Percentiles rank a stretch among this genome's conserved stretches.
These are phyloP conservation scores for Sinopyrophorus schimmeli DNA, from an alignment of 2,888 invertebrate genomes.

Conservation along the genomic window DNA sequence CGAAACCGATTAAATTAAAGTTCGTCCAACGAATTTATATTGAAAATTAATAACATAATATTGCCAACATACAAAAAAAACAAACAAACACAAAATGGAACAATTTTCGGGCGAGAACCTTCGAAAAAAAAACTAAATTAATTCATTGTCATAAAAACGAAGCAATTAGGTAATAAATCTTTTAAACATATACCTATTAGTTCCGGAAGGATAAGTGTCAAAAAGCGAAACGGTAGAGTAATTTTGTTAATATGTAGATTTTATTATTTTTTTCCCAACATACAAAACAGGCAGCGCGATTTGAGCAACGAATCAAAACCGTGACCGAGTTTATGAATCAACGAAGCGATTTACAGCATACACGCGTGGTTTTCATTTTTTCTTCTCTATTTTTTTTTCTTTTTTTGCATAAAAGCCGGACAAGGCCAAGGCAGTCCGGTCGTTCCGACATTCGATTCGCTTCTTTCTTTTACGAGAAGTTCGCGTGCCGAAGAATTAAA, in stretches of 20 bases:
- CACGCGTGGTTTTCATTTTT: constrained; percentile 16
- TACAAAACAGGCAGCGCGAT: constrained; percentile 6
- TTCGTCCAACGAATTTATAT: too few relatives aligned
- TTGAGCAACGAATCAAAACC: constrained; percentile 20
- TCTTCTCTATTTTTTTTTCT: neutral
- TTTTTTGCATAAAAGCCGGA: constrained; percentile 8
- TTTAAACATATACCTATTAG: constrained; percentile 6
- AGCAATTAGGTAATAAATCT: constrained; percentile 14
- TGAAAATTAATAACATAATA: too few relatives aligned
- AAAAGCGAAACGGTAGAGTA: constrained; percentile 23
- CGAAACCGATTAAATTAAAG: too few relatives aligned
- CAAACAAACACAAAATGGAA: too few relatives aligned
- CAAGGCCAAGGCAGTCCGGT: constrained; percentile 21
- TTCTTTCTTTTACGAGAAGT: too few relatives aligned
- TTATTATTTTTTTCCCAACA: constrained; percentile 5
- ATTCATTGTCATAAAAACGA: constrained; percentile 7
- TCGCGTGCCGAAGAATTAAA: too few relatives aligned
- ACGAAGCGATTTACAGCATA: constrained; percentile 3
- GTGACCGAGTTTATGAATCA: constrained; percentile 15
- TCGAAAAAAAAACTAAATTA: neutral
- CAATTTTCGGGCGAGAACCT: too few relatives aligned
- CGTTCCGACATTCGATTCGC: neutral
- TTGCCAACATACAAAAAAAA: too few relatives aligned
- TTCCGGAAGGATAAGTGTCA: constrained; percentile 20
- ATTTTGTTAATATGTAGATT: constrained; percentile 14